Base-by-base conservation (phyloP, 1,140 invertebrate genomes). In the Lineus longissimus region DNA sequence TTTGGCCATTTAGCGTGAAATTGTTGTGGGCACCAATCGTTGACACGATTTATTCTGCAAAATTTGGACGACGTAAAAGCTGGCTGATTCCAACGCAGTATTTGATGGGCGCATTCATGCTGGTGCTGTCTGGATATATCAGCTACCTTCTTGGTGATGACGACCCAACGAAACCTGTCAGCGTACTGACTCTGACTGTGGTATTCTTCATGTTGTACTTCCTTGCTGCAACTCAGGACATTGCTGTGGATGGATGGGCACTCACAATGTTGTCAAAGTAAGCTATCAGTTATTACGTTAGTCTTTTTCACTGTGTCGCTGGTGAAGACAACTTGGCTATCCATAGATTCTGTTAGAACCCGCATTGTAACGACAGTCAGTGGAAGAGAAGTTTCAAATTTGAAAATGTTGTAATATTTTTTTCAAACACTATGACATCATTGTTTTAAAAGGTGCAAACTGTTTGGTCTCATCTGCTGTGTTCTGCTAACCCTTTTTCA, bases 221-320 rank as follows among this genome's bases (percentile, higher is more conserved):
- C 73, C 84, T 99, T 57, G 96, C 95, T 15, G 96, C 97, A 1
- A 99, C 96, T 25, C 97, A 99, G 84, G 97, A 99, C 82, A 98
- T 99, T 77, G 96, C 95, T 60, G 96, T 99, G 0, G 97, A 99
- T 87, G 97, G 97, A 2, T 99, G 97, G 97, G 97, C 97, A 1
- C 82, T 99, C 0, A 99, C 97, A 2, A 99, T 99, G 93, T 83
- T 99, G 2, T 93, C 95, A 78, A 91, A 91, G 88, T 91, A 80
- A 70, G 66, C 68, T 58, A 30, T 30, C n/a, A 17, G 40, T 43
- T 19, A 43, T 19, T n/a, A n/a, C n/a, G n/a, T n/a, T n/a, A n/a
- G n/a, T n/a, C n/a, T n/a, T n/a, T n/a, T n/a, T n/a, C n/a, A n/a
- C n/a, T n/a, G n/a, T n/a, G n/a, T n/a, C n/a, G n/a, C n/a, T n/a